Evolutionary conservation across 1,140 invertebrate genomes (phyloP), one percentile per base, ranked within the genome.

Genomic region (Zaprionus lachaisei): DNA sequence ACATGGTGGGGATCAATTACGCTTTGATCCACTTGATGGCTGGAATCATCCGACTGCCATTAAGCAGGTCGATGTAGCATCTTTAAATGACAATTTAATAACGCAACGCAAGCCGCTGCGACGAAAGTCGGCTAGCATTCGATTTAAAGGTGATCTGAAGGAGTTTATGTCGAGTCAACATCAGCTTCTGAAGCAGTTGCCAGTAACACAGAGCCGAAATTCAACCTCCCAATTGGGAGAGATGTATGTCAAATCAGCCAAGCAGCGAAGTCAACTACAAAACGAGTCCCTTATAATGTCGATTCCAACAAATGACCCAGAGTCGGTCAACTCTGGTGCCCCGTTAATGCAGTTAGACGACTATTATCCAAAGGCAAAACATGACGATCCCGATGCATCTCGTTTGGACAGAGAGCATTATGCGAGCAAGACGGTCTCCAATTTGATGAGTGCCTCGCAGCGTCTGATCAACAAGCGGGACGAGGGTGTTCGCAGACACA

Each of bases 371-470:
- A 55, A 15, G 26, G 6, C 7, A 0, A 24, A 57, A 20, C 17
- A 2, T 2, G 55, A 31, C 1, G 62, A 58, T 20, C 5, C 28
- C 11, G 7, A 49, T 9, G 2, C 4, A 0, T 20, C 12, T 2
- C 82, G 82, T 0, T 63, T 82, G 65, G 83, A 85, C 9, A 62
- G 72, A 1, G 20, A 55, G 1, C 51, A 65, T 15, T 77, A 85
- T 26, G 12, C 72, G 14, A 5, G 31, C 4, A 61, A 73, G 31
- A 26, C n/a, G 6, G 47, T 15, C 4, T 54, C 20, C 31, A 64
- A 73, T 66, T 20, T 47, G 20, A 22, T 78, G 9, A 86, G 83
- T 47, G 83, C 83, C 54, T 77, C 83, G 2, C 83, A 86, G 66
- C 80, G 75, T 6, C 58, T 87, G 6, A 82, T 80, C 0, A 77